Base-by-base conservation (phyloP, 2,888 invertebrate species). In the Standfussiana lucernea region DNA sequence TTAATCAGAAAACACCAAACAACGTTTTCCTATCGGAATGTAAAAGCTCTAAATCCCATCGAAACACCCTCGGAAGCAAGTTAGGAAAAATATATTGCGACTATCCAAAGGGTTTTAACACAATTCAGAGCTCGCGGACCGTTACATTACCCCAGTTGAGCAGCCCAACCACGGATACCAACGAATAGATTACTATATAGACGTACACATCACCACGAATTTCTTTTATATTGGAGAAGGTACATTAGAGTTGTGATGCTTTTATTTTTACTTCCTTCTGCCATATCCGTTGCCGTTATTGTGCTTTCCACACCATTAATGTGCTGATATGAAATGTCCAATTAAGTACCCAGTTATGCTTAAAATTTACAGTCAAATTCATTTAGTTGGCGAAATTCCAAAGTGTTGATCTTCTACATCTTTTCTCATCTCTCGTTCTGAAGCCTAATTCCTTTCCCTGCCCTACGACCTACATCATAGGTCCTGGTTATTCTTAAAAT, bases 41-140 rank as follows among this genome's bases (percentile, higher is more conserved):
- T 74, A 76, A 68, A 77, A 68, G 75, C 64, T 72, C 73, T 76
- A 67, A 80, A 86, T 83, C 65, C 80, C 68, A 84, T 84, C 82
- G 80, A 86, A 82, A 86, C 69, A 86, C 73, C 75, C 77, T 82
- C 74, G 72, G 35, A 79, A 64, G 74, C 83, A 69, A 78, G 67
- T 87, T 83, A 72, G 56, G 77, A 85, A 88, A 88, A 87, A 88
- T 83, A 89, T 83, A 89, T 88, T 77, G 89, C 76, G 68, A 83
- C 80, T 82, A 89, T 83, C 76, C 77, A 82, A 89, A 89, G 71
- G 85, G 87, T 87, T 88, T 83, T 88, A 83, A 89, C 83, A 89
- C 87, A 88, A 87, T 87, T 89, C 87, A 87, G 79, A 67, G 68
- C 68, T 77, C 76, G 77, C 75, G 72, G 85, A 83, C 81, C 87